Evolutionary conservation across 1,140 invertebrate genomes (phyloP).

Genomic region (Spodoptera frugiperda): DNA sequence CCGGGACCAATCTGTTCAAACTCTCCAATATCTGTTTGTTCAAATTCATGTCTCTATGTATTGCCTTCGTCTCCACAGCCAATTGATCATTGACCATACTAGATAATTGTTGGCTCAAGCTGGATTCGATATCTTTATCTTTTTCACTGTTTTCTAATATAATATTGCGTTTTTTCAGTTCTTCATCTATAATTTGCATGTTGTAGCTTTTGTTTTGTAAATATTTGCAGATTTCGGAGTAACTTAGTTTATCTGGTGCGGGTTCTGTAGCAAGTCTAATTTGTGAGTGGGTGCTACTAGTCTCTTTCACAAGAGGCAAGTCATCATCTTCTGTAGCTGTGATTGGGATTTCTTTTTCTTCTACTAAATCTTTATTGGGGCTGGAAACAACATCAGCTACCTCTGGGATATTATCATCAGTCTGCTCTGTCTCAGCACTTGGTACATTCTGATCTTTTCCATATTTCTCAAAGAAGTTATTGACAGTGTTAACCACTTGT

Average conservation of each 20-base stretch:
- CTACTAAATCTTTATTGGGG: no score
- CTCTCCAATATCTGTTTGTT: conserved; percentile 48
- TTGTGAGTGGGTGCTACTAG: background rate
- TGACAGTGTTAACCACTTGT: background rate
- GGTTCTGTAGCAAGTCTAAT: no score
- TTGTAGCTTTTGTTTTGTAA: conserved; percentile 32
- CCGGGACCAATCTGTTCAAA: conserved; percentile 46
- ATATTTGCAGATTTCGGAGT: conserved; percentile 6
- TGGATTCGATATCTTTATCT: background rate
- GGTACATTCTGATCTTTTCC: background rate
- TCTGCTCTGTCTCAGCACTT: background rate
- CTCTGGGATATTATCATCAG: background rate
- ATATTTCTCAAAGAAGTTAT: background rate
- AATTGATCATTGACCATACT: background rate
- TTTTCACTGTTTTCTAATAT: conserved; percentile 18
- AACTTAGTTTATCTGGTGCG: background rate
- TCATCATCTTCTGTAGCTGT: background rate
- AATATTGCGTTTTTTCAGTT: conserved; percentile 48
- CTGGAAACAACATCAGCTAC: background rate
- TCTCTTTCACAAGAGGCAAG: background rate
- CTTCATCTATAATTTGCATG: conserved; percentile 44
- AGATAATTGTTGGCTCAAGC: background rate
- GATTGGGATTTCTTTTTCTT: background rate
- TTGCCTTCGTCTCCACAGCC: background rate
- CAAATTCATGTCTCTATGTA: conserved; percentile 22